Evolutionary conservation across 2,888 invertebrate genomes (phyloP), one percentile per base, ranked within the genome.

Genomic region (Linyphia triangularis): DNA sequence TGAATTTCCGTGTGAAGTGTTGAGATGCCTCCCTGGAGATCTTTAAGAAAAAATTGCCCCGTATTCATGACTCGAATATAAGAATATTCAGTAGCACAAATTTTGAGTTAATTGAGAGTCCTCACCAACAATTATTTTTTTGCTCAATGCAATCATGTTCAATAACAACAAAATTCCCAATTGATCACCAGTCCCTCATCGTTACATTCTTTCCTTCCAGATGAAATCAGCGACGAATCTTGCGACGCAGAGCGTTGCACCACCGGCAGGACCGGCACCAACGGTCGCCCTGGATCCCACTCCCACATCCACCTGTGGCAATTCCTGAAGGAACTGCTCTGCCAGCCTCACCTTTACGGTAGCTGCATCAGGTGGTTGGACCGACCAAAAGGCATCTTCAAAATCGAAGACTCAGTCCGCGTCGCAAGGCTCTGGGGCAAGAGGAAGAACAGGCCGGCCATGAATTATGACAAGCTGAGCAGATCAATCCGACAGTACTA

Each of bases 391-490:
- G 99, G 98, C 86, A 96, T 99, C 63, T 99, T 99, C 94, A 99
- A 99, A 94, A 99, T 99, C 93, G 99, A 99, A 93, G 99, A 99
- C 93, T 98, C 98, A 13, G 97, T 98, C 33, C 95, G 97, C 91
- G 98, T 99, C 78, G 99, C 99, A n/a, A 95, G 96, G 91, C 95
- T 98, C 81, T 99, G 99, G 99, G 99, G 99, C 89, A 96, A 97
- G 92, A 95, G 99, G 90, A 99, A 99, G 94, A 99, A 99, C 94
- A 95, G 99, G 10, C 98, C 99, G 0, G 98, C 98, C 33, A 99
- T 99, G 99, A 99, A 99, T 94, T 99, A 99, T 94, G 99, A 99
- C 94, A 99, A 99, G 93, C 94, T 99, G 72, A 98, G 98, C 90
- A 95, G 99, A 84, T 99, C 98, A 91, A 98, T 99, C 92, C 94